These are phyloP conservation scores for Sacculina carcini DNA, from an alignment of 2,888 invertebrate species.

Conservation along the genomic window DNA sequence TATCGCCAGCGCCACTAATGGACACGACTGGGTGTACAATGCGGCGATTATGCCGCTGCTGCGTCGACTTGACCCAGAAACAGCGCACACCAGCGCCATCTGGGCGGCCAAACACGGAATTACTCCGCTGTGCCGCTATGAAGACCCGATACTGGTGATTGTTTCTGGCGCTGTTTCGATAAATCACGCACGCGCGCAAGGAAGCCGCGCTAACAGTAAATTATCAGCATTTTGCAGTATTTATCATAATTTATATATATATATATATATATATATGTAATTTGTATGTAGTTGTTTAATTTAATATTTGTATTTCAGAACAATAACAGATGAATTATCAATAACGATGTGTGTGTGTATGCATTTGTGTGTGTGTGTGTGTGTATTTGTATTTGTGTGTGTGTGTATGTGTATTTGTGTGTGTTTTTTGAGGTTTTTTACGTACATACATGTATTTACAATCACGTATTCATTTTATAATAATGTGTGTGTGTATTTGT, in stretches of 20 bases:
- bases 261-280: not conserved
- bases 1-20: constrained; percentile 34
- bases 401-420: no score
- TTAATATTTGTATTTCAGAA: not conserved
- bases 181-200: no score
- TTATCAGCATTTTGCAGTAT: not conserved
- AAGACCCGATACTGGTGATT: no score
- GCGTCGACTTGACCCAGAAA: constrained; percentile 47
- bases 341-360: not conserved
- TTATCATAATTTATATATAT: not conserved
- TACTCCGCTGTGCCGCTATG: constrained; percentile 29
- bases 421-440: no score
- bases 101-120: constrained; percentile 45
- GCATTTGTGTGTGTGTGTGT: no score
- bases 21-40: constrained; percentile 47
- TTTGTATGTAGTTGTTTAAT: not conserved
- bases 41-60: constrained; percentile 40
- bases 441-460: no score
- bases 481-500: no score
- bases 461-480: no score
- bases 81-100: constrained; percentile 52
- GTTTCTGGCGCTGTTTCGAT: no score
- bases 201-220: no score
- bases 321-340: not conserved
- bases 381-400: no score